Evolutionary conservation across 2,888 invertebrate species (phyloP).

Genomic region (Masnerella sp.): DNA sequence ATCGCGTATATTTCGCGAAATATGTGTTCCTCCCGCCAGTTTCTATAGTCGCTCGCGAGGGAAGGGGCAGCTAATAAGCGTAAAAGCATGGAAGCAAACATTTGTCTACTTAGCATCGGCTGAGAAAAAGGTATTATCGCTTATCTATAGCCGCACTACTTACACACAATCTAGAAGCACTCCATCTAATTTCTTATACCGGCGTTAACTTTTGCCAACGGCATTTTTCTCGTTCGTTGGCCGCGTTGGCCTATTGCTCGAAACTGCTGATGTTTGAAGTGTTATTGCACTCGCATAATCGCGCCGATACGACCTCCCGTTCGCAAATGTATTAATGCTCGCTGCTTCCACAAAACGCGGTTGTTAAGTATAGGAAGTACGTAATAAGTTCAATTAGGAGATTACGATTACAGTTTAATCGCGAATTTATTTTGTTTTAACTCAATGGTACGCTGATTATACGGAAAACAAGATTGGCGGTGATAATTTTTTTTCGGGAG

Average conservation of each 20-base stretch:
- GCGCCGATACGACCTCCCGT: conserved; percentile 9
- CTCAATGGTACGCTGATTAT: background rate
- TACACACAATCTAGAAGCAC: conserved; percentile 51
- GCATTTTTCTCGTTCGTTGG: conserved; percentile 19
- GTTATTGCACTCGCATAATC: conserved; percentile 38
- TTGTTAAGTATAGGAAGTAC: conserved; percentile 11
- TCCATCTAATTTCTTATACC: conserved; percentile 54
- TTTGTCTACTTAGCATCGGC: conserved; percentile 50
- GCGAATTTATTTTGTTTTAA: conserved; percentile 4
- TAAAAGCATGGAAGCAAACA: conserved; percentile 54
- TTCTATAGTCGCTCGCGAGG: conserved; percentile 29
- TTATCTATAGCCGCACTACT: conserved; percentile 53
- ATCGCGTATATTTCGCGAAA: conserved; percentile 52
- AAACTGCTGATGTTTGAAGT: conserved; percentile 31
- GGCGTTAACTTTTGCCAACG: conserved; percentile 35
- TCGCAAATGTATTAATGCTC: conserved; percentile 18
- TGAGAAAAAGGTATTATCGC: conserved; percentile 50
- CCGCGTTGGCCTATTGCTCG: conserved; percentile 24
- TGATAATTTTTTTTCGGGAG: no score
- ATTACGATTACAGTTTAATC: conserved; percentile 15
- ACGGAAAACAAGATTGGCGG: no score
- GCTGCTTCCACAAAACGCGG: background rate
- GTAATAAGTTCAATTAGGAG: conserved; percentile 17
- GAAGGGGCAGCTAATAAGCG: conserved; percentile 51
- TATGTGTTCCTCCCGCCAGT: conserved; percentile 35